Conservation (phyloP, 2,888 invertebrate species). For the Pegoplata infirma region DNA sequence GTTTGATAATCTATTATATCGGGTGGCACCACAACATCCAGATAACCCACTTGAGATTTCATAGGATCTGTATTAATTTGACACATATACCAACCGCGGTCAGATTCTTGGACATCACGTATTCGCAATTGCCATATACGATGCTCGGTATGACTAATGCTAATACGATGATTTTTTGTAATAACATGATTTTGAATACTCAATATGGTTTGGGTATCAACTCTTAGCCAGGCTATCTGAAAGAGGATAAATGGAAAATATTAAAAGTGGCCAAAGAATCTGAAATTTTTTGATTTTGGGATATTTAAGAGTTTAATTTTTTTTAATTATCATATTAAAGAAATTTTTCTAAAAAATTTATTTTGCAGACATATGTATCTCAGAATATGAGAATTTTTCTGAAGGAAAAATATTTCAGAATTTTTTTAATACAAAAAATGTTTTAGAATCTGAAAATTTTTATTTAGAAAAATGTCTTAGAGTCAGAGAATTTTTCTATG, state of each 20-base stretch:
- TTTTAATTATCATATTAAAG: too few species aligned
- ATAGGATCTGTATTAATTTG: constrained; percentile 96
- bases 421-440: too few species aligned
- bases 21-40: constrained; percentile 92
- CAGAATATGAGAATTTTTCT: too few species aligned
- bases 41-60: constrained; percentile 92
- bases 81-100: constrained; percentile 94
- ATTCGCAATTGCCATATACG: constrained; percentile 93
- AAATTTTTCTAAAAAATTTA: too few species aligned
- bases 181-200: constrained; percentile 94
- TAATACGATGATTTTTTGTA: constrained; percentile 91
- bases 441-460: too few species aligned
- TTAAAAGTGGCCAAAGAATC: too few species aligned
- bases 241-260: constrained; percentile 66
- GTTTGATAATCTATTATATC: constrained; percentile 92
- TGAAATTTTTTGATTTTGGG: too few species aligned
- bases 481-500: too few species aligned
- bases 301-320: too few species aligned
- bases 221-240: constrained; percentile 92
- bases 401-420: too few species aligned
- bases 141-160: constrained; percentile 90
- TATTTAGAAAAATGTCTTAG: too few species aligned
- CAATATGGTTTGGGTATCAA: constrained; percentile 93
- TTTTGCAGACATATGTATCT: too few species aligned
- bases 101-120: constrained; percentile 88